Evolutionary conservation across 2,888 invertebrate species (phyloP), one percentile per base, ranked within the genome.

Genomic region (Hyposoter dolosus): DNA sequence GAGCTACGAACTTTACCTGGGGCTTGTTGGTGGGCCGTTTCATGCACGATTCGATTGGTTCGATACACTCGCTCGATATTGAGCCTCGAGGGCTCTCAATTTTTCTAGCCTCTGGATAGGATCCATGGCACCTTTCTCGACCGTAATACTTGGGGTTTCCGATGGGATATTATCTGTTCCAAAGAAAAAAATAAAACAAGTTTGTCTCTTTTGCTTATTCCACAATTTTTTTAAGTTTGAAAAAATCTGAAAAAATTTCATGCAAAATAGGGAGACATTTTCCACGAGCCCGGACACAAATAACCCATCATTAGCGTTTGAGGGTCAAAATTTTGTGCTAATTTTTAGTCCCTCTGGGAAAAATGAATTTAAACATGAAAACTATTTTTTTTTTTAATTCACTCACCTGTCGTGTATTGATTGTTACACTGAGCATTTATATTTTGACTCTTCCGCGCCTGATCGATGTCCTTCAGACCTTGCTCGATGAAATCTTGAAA

Each of bases 401-500:
- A 45, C 35, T 84, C 89, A 93, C 93, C 92, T 83, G 89, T 87
- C 40, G 88, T 88, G 63, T 92, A 92, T 78, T 93, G 92, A 84
- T 92, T 92, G 84, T 92, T 92, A 50, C 88, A 82, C 82, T 90
- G 91, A 6, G 91, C 87, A 71, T 90, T 90, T 72, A 90, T 90
- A 81, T 90, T 93, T 87, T 93, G 93, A 91, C 89, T 93, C 85
- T 92, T 94, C 83, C 94, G 91, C 56, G 92, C 91, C 83, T 91
- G 92, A 88, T 95, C 96, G 47, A 97, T 96, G 77, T 95, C 95
- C 88, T 95, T 95, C 85, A 98, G 94, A 0, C 97, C 97, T 74
- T 97, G 95, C 93, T 97, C 97, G 88, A 98, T 97, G 93, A 97
- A 98, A 92, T 97, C 97, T 92, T 98, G 97, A 95, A 98, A 98